Base-by-base conservation (phyloP, 2,113 vertebrate species). In the Tetrax tetrax region DNA sequence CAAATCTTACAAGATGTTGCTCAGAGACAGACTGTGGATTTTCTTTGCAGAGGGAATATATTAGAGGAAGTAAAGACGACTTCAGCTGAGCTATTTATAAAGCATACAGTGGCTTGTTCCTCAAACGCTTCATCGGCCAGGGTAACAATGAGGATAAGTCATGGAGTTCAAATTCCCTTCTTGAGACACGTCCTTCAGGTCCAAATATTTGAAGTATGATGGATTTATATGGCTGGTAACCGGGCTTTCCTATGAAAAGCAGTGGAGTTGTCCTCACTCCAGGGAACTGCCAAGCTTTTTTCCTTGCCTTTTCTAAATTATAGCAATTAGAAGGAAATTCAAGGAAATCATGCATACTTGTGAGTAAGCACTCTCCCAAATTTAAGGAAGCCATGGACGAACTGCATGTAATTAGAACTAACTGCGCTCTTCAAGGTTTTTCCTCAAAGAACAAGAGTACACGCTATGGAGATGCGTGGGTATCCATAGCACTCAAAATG, bases 31-130 rank as follows among this genome's bases (percentile, higher is more conserved):
- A 27, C 6, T 5, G 37, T 33, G 61, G 23, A 33, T 72, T 96
- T 65, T 80, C 70, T 94, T 57, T 87, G 57, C 66, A 69, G 68
- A 56, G 43, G 63, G 75, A 82, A 80, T 83, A 86, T 13, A 10
- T 79, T 72, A 90, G 66, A 75, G 89, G 83, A 95, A 96, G 77
- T 94, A 86, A 76, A 77, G 86, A 95, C 78, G 54, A 81, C 72
- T 82, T 78, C 69, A 59, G 77, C 56, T 54, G 68, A 86, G 71
- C 80, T 96, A 92, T 93, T 95, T 93, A 90, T 93, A 89, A 95
- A 89, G 47, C 81, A 74, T 23, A 50, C 31, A 24, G n/a, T 24
- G 48, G 45, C 85, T 84, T 90, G 80, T 69, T 93, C 77, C 94
- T 95, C 88, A 92, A 65, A 83, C 47, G 68, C 61, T 81, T 91